Evolutionary conservation across 2,888 invertebrate genomes (phyloP).

Genomic region (Gnatocerus cornutus): DNA sequence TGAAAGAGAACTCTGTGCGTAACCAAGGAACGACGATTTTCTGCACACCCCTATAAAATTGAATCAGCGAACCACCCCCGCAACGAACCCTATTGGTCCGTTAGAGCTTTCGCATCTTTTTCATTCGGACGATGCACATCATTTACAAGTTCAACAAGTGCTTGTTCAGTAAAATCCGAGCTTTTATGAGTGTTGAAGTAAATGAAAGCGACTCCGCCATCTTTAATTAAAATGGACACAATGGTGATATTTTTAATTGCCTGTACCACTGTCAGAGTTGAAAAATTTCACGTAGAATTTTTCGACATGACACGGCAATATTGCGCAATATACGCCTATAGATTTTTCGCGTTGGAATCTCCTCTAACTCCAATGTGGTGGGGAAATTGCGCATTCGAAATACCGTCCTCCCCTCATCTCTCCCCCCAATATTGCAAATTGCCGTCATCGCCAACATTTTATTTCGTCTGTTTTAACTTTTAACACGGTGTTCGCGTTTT

Average conservation of each 20-base stretch:
- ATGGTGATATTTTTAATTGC: slow-evolving; percentile 21
- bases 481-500: slow-evolving; percentile 41
- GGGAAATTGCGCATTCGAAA: slow-evolving; percentile 70
- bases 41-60: too few relatives aligned
- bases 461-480: slow-evolving; percentile 52
- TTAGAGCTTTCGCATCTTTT: not conserved
- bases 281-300: slow-evolving; percentile 24
- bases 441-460: slow-evolving; percentile 59
- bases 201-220: slow-evolving; percentile 10
- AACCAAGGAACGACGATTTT: too few relatives aligned
- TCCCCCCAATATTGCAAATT: slow-evolving; percentile 57
- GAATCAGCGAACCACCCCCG: too few relatives aligned
- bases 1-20: too few relatives aligned
- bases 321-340: slow-evolving; percentile 59
- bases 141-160: slow-evolving; percentile 36
- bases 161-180: slow-evolving; percentile 21
- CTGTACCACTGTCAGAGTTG: slow-evolving; percentile 7
- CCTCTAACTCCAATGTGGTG: slow-evolving; percentile 59
- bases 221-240: slow-evolving; percentile 16
- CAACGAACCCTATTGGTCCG: not conserved
- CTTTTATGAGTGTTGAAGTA: slow-evolving; percentile 15
- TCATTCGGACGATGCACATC: slow-evolving; percentile 8
- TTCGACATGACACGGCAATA: slow-evolving; percentile 50
- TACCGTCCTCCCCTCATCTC: slow-evolving; percentile 56
- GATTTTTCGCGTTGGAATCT: slow-evolving; percentile 62